Conservation (phyloP, 2,113 vertebrate genomes). For the Chaetodon auriga region DNA sequence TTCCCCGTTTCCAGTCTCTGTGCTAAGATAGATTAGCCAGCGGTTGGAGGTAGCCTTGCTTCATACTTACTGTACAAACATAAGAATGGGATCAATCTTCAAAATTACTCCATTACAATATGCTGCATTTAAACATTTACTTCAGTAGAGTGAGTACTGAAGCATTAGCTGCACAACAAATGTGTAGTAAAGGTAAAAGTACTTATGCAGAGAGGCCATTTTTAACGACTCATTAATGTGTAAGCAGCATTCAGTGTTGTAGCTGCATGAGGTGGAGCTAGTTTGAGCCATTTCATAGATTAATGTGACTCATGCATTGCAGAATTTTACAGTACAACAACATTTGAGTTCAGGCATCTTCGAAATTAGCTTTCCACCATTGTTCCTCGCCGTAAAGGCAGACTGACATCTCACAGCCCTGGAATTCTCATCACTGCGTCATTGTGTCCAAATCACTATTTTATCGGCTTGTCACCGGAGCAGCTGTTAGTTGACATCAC, state of each 20-base stretch:
- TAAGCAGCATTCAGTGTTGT: not conserved
- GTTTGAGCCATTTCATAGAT: not conserved
- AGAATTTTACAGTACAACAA: not conserved
- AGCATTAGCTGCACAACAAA: not conserved
- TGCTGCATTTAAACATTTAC: not conserved
- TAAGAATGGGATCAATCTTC: not conserved
- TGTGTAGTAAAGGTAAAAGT: not conserved
- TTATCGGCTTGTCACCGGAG: conserved; percentile 17
- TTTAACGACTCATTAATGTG: not conserved
- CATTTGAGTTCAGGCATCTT: not conserved
- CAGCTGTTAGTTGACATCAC: conserved; percentile 16
- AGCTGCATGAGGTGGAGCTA: not conserved
- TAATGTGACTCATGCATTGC: not conserved
- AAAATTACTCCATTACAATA: not conserved
- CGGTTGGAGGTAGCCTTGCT: not conserved
- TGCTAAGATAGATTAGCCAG: not conserved
- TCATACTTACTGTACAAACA: not conserved
- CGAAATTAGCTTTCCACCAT: not conserved
- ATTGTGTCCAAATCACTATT: conserved; percentile 25
- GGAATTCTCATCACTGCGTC: not conserved
- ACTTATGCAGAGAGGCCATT: not conserved
- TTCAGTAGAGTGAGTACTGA: not conserved
- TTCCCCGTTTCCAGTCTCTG: too few relatives aligned
- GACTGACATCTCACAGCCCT: not conserved
- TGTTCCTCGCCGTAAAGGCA: not conserved